Evolutionary conservation across 1,140 invertebrate genomes (phyloP).

Genomic region (Ridgeia piscesae): DNA sequence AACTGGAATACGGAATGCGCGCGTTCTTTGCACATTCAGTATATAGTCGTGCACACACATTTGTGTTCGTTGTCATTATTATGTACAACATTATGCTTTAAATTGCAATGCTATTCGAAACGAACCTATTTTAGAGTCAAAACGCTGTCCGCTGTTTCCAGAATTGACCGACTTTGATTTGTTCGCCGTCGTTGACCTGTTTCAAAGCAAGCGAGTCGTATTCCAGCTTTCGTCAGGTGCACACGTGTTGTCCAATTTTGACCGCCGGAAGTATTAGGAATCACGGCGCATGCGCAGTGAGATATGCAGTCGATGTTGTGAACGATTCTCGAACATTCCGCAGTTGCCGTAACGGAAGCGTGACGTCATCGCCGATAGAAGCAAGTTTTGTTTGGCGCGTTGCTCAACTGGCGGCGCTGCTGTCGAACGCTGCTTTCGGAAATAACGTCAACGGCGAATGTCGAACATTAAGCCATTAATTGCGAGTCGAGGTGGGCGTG

Average conservation of each 20-base stretch:
- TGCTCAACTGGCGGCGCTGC: neutral
- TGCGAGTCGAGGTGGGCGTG: neutral
- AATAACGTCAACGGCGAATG: neutral
- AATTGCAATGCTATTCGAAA: neutral
- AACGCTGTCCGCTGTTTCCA: neutral
- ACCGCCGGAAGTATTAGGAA: neutral
- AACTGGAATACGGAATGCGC: neutral
- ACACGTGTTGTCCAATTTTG: neutral
- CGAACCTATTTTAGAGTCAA: neutral
- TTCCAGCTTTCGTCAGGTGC: neutral
- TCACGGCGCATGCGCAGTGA: neutral
- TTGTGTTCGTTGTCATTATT: neutral
- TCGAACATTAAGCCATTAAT: neutral
- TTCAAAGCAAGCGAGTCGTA: neutral
- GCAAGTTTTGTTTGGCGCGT: neutral
- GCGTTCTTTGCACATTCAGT: neutral
- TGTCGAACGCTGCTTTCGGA: neutral
- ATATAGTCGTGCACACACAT: neutral
- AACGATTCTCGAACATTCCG: neutral
- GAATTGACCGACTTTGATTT: neutral
- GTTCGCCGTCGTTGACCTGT: neutral
- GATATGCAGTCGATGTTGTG: neutral
- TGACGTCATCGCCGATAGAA: neutral
- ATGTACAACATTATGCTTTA: neutral
- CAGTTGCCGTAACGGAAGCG: neutral